Conservation (phyloP, 92 coral and sea anemone species). For the Phenganax subtilis region DNA sequence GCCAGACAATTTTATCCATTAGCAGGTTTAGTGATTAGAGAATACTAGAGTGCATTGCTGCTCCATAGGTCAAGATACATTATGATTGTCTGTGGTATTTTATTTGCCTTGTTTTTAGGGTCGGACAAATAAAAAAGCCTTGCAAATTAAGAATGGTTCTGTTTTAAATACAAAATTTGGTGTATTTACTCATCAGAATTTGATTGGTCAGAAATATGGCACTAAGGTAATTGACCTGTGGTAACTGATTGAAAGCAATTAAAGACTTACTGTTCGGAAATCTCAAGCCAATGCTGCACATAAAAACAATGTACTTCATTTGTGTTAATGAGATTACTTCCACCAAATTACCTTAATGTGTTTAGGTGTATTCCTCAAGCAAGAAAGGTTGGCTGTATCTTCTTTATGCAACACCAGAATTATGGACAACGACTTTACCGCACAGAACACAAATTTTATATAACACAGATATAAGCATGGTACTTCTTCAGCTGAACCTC, state of each 20-base stretch:
- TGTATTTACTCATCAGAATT: constrained; percentile 73
- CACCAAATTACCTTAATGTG: neutral
- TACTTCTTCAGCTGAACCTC: constrained; percentile 62
- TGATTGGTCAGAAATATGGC: constrained; percentile 84
- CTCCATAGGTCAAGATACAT: too few species aligned
- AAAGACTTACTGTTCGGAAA: too few species aligned
- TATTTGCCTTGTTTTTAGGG: constrained; percentile 49
- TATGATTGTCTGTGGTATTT: too few species aligned
- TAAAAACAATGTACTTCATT: too few species aligned
- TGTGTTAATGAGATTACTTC: too few species aligned
- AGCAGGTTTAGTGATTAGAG: too few species aligned
- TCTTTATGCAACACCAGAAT: constrained; percentile 90
- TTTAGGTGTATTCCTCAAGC: constrained; percentile 61
- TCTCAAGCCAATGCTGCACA: too few species aligned
- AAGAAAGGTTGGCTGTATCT: constrained; percentile 86
- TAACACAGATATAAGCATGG: constrained; percentile 92
- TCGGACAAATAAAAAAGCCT: constrained; percentile 65
- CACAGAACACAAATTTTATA: constrained; percentile 97
- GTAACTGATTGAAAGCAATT: too few species aligned
- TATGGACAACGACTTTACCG: constrained; percentile 85
- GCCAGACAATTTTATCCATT: too few species aligned
- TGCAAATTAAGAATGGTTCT: constrained; percentile 63
- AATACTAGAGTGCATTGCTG: too few species aligned
- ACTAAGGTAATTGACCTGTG: constrained; percentile 56
- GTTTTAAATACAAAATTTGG: constrained; percentile 90